Conservation (phyloP, 1,140 invertebrate species). For the Ganaspis sp. region DNA sequence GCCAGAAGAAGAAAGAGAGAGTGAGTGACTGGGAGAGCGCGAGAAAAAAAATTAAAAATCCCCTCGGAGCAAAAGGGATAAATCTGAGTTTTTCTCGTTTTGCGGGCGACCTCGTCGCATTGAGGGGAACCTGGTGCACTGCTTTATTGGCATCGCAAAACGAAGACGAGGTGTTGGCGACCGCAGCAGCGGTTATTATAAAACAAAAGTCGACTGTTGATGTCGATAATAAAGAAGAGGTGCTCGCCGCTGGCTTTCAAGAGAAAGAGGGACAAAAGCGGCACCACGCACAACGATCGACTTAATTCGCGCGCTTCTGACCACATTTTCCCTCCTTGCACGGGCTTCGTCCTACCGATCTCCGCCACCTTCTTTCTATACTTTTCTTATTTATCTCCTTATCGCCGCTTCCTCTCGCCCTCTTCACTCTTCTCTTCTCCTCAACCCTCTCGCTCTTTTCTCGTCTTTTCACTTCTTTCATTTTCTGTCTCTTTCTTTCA, state of each 20-base stretch:
- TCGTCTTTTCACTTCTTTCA: slow-evolving; percentile 34
- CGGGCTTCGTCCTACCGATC: slow-evolving; percentile 49
- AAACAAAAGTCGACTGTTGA: slow-evolving; percentile 73
- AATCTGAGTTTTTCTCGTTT: slow-evolving; percentile 47
- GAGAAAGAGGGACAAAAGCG: slow-evolving; percentile 65
- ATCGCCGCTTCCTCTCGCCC: slow-evolving; percentile 53
- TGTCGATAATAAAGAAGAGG: slow-evolving; percentile 74
- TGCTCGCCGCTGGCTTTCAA: slow-evolving; percentile 57
- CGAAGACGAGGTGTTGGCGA: slow-evolving; percentile 60
- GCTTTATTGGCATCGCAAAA: slow-evolving; percentile 60
- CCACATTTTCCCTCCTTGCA: slow-evolving; percentile 56
- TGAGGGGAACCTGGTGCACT: slow-evolving; percentile 43
- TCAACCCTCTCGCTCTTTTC: not conserved
- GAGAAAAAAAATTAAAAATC: slow-evolving; percentile 40
- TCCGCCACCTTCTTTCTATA: slow-evolving; percentile 51
- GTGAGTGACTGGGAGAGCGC: slow-evolving; percentile 33
- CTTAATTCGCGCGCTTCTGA: slow-evolving; percentile 72
- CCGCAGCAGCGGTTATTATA: slow-evolving; percentile 74
- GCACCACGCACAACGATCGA: slow-evolving; percentile 75
- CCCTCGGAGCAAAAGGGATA: slow-evolving; percentile 39
- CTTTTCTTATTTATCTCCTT: slow-evolving; percentile 60
- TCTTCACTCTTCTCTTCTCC: not conserved
- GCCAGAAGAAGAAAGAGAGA: slow-evolving; percentile 45
- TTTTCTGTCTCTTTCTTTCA: too few relatives aligned
- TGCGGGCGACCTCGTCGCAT: slow-evolving; percentile 34